Conservation (phyloP, 1,140 invertebrate genomes). For the Pararge aegeria region DNA sequence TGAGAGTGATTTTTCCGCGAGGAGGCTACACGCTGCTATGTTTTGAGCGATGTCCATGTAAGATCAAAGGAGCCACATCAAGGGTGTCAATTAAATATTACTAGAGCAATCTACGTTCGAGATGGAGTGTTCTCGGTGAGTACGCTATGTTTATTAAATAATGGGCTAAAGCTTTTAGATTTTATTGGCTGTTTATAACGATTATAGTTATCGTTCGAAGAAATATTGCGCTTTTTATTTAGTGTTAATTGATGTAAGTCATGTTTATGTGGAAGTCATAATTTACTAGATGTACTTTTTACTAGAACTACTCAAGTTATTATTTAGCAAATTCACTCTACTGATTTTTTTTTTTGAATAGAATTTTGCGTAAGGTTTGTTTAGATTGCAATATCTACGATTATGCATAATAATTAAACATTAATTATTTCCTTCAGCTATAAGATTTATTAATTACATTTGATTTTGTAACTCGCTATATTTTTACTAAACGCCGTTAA, state of each 20-base stretch:
- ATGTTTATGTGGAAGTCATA: not conserved
- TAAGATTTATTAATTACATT: no score
- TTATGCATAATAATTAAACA: no score
- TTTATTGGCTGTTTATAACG: slow-evolving; percentile 2
- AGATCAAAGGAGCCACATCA: slow-evolving; percentile 25
- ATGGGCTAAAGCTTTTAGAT: slow-evolving; percentile 6
- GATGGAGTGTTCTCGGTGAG: slow-evolving; percentile 59
- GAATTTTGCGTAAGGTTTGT: no score
- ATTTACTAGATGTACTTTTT: not conserved
- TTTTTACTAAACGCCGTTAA: no score
- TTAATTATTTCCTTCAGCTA: no score
- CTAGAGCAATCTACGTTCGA: slow-evolving; percentile 19
- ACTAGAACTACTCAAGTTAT: no score
- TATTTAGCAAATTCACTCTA: no score
- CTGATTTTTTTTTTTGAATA: no score
- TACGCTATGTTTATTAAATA: slow-evolving; percentile 15
- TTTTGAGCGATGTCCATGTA: slow-evolving; percentile 42
- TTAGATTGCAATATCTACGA: no score
- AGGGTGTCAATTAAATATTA: slow-evolving; percentile 32
- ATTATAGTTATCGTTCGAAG: not conserved
- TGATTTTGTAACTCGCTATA: no score
- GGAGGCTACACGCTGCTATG: slow-evolving; percentile 36
- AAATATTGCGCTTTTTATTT: not conserved
- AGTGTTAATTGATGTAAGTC: not conserved
- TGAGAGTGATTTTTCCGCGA: slow-evolving; percentile 49